phyloP scores from a whole-genome alignment of 2,888 invertebrate genomes.

The Amphimallon solstitiale region DNA sequence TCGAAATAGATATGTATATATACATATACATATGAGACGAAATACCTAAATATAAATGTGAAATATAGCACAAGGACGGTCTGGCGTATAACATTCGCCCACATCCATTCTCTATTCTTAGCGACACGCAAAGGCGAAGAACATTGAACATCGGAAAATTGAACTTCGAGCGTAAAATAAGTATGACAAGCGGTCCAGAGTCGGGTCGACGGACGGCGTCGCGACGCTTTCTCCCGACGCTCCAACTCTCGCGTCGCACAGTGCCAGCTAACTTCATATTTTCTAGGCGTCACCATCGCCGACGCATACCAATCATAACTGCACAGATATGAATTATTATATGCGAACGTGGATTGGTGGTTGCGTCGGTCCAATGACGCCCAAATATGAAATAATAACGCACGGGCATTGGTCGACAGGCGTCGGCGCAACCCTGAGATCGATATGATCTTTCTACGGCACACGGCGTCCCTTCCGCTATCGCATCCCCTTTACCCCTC shows the following conservation, averaged over 20 bases:
- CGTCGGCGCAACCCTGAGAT: constrained; percentile 58
- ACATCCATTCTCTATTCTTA: too few species aligned
- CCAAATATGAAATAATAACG: constrained; percentile 74
- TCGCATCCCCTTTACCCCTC: constrained; percentile 4
- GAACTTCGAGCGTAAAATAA: too few species aligned
- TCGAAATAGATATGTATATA: too few species aligned
- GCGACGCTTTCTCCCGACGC: constrained; percentile 24
- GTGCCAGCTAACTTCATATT: constrained; percentile 15
- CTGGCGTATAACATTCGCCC: too few species aligned
- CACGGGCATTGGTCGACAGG: constrained; percentile 66
- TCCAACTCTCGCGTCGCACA: constrained; percentile 6
- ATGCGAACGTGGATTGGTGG: constrained; percentile 54
- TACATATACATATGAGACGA: too few species aligned
- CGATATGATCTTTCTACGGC: constrained; percentile 51
- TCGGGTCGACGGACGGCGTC: constrained; percentile 19
- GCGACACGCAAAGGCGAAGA: too few species aligned
- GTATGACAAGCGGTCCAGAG: too few species aligned
- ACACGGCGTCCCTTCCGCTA: constrained; percentile 38
- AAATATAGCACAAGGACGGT: too few species aligned
- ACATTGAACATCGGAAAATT: too few species aligned
- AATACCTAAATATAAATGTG: too few species aligned
- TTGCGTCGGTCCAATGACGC: constrained; percentile 67
- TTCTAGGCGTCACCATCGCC: constrained; percentile 47
- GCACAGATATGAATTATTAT: constrained; percentile 58
- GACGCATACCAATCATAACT: constrained; percentile 56